Percentiles rank a stretch among this genome's conserved stretches.
Evolutionary conservation across 2,797 vertebrate species (phyloP).

Genomic region (Chelonia mydas): DNA sequence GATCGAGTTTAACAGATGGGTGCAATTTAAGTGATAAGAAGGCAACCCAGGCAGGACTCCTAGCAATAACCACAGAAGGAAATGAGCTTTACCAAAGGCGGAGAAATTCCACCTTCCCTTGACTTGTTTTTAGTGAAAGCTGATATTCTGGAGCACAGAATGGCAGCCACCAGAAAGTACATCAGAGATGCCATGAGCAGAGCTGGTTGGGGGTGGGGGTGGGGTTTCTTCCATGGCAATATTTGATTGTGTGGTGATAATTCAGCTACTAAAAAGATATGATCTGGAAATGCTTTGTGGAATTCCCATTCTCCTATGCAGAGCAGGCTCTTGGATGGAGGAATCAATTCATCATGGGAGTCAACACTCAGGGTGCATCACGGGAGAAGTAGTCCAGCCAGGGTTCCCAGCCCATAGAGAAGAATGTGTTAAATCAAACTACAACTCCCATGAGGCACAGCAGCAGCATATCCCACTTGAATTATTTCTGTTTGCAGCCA

Average conservation of each 20-base stretch:
- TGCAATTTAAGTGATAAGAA: fast-evolving
- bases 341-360: background rate
- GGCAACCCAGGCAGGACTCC: background rate
- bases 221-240: background rate
- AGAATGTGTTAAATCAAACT: background rate
- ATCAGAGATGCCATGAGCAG: background rate
- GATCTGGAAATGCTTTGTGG: background rate
- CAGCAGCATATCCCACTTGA: background rate
- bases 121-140: background rate
- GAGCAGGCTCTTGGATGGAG: background rate
- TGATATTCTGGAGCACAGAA: background rate
- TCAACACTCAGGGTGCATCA: background rate
- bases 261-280: background rate
- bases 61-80: fast-evolving
- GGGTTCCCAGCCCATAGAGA: background rate
- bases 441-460: background rate
- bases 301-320: background rate
- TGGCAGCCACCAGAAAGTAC: background rate
- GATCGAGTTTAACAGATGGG: fast-evolving
- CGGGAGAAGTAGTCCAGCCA: background rate
- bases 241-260: background rate
- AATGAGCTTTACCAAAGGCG: background rate
- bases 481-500: background rate
- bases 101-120: background rate
- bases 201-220: background rate